phyloP scores from a whole-genome alignment of 2,888 invertebrate species.

The Chironomus tentans region DNA sequence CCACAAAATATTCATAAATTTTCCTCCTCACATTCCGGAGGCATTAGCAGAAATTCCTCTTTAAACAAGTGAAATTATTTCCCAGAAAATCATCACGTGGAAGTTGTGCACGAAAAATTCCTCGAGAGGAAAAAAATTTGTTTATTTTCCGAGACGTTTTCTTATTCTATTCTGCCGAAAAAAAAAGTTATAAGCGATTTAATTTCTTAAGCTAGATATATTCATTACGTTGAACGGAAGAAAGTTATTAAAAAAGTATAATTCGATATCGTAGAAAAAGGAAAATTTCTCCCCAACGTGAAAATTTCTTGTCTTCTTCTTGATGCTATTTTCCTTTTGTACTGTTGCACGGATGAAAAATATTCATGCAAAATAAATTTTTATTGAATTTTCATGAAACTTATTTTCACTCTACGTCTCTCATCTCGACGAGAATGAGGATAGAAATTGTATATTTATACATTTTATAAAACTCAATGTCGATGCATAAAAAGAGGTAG shows the following conservation, averaged over 20 bases:
- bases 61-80: too few relatives aligned
- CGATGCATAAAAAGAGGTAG: not conserved
- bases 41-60: too few relatives aligned
- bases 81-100: too few relatives aligned
- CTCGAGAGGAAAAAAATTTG: too few relatives aligned
- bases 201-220: constrained; percentile 10
- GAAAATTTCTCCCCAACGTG: not conserved
- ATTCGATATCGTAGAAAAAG: constrained; percentile 9
- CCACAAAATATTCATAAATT: too few relatives aligned
- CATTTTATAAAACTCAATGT: not conserved
- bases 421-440: not conserved
- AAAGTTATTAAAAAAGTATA: constrained; percentile 25
- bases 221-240: constrained; percentile 24
- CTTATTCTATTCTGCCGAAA: too few relatives aligned
- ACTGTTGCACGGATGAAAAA: not conserved
- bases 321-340: not conserved
- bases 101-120: too few relatives aligned
- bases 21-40: too few relatives aligned
- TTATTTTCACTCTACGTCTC: not conserved
- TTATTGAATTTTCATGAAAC: constrained; percentile 1
- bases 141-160: too few relatives aligned
- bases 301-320: constrained; percentile 1
- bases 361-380: constrained; percentile 16
- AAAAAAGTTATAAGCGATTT: not conserved
- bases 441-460: not conserved